Base-by-base conservation (phyloP, 2,113 vertebrate species). In the Dromas ardeola region DNA sequence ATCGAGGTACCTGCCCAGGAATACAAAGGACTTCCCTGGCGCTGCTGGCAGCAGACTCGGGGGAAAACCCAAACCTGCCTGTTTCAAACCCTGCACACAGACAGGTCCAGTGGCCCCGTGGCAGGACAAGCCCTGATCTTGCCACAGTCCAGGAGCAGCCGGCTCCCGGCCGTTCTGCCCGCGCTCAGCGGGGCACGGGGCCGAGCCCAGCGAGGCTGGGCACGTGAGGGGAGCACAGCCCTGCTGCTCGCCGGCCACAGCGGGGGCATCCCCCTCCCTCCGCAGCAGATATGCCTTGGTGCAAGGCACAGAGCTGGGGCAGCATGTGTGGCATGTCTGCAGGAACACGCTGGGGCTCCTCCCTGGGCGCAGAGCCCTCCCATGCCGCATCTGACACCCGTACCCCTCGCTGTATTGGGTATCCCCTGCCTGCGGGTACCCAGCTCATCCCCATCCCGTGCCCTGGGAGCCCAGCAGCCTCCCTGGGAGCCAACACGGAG, bases 111-210 rank as follows among this genome's bases (percentile, higher is more conserved):
- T 0, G 6, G n/a, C 71, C 22, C 29, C 2, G 1, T 17, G 38
- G 79, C 76, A 80, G 69, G 49, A 77, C 36, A 6, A 88, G 16
- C 32, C 38, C 22, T 43, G 50, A 52, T 40, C 73, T 81, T 45
- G 27, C 30, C 50, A 34, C 0, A 5, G 2, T 26, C 26, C 53
- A 32, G 82, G 47, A 79, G 61, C 52, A 47, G 13, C 4, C 9
- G 20, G 58, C 11, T 65, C 62, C 32, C 43, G 29, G 40, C 42
- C 27, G n/a, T 3, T 30, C 30, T 78, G 53, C 29, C 27, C 0
- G 1, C 10, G 29, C 55, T 9, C 55, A 29, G 18, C 0, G 0
- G 80, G 14, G 63, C 2, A 6, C 0, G 0, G 50, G 12, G 42
- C 29, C 0, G 9, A 89, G 59, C 55, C 32, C 10, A 2, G 19